Base-by-base conservation (phyloP, 2,888 invertebrate species). In the Pristionchus maxplancki region DNA sequence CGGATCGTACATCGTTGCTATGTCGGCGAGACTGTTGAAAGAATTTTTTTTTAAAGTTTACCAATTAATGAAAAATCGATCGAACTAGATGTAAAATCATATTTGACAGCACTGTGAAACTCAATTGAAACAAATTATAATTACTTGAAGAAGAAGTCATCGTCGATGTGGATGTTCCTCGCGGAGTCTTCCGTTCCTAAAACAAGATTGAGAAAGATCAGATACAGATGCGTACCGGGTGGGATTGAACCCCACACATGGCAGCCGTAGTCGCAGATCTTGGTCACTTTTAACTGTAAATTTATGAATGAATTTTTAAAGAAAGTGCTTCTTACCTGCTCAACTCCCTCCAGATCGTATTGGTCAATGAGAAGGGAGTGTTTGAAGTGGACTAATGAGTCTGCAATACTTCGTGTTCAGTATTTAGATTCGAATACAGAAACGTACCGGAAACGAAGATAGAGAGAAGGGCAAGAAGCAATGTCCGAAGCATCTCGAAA, bases 221-320 rank as follows among this genome's bases (percentile, higher is more conserved):
- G 4, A 20, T 37, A 64, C 13, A 24, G 31, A 64, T 9, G 9
- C 64, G 5, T 9, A 50, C 81, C 81, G 17, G 81, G 81, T 24
- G 81, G 81, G 48, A 81, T 81, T 15, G 81, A 81, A 1, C n/a
- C 81, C 81, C 81, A 81, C 1, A 81, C 50, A 40, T 81, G 81
- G 31, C 81, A 81, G 81, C 81, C 81, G 50, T 81, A 81, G 50
- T 81, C 81, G 81, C 81, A 81, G 15, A 81, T n/a, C 28, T 81
- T 81, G 2, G 28, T 81, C 81, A 48, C 81, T 81, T 81, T 50
- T 48, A 48, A 81, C 81, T 81, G 28, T 8, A 81, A 48, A 5
- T 28, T 13, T 17, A 3, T 71, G 15, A 44, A 78, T 78, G 17
- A 0, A 4, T 0, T 20, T 31, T 28, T 40, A 9, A 50, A 13